Evolutionary conservation across 2,888 invertebrate species (phyloP).

Genomic region (Hypena proboscidalis): DNA sequence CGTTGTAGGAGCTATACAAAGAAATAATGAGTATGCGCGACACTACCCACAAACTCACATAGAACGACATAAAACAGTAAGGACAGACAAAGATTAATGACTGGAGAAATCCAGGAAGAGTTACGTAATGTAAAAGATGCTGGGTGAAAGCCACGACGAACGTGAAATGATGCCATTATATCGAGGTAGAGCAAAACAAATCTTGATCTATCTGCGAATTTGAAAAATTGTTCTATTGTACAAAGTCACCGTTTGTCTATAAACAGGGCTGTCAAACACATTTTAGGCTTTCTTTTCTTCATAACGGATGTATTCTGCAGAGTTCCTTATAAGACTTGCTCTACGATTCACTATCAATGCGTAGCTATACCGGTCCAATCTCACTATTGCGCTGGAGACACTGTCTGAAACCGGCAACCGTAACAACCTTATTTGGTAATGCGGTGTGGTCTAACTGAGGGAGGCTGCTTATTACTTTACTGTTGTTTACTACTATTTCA

Average conservation of each 20-base stretch:
- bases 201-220: constrained; percentile 8
- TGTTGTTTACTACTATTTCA: too few relatives aligned
- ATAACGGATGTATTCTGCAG: too few relatives aligned
- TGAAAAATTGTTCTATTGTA: constrained; percentile 1
- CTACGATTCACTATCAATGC: too few relatives aligned
- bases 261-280: too few relatives aligned
- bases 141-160: constrained; percentile 32
- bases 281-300: too few relatives aligned
- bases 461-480: too few relatives aligned
- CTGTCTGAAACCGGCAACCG: too few relatives aligned
- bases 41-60: constrained; percentile 16
- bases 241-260: background rate
- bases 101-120: constrained; percentile 33
- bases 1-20: constrained; percentile 35
- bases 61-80: constrained; percentile 27
- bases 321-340: too few relatives aligned
- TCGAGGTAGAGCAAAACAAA: constrained; percentile 5
- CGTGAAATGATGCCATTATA: constrained; percentile 26
- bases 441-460: too few relatives aligned
- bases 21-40: constrained; percentile 30
- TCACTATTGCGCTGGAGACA: too few relatives aligned
- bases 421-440: too few relatives aligned
- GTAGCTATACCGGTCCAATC: too few relatives aligned
- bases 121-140: constrained; percentile 33
- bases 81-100: constrained; percentile 33